Base-by-base conservation (phyloP, 2,888 invertebrate genomes). In the Drosophila incognita region DNA sequence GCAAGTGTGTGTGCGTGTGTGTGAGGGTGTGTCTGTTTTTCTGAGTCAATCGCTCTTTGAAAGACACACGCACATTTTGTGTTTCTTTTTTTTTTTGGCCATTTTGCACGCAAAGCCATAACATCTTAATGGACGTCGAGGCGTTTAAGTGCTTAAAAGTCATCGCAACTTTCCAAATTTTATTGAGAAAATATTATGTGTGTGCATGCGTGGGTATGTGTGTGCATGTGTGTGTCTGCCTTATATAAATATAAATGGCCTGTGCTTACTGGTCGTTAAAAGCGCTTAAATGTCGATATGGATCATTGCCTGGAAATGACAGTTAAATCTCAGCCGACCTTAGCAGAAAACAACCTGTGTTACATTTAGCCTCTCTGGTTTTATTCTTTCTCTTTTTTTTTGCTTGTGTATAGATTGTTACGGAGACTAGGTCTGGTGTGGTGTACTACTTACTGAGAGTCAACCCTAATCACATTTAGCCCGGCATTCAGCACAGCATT, bases 281-380 rank as follows among this genome's bases (percentile, higher is more conserved):
- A 75, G 75, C 61, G 81, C 89, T 83, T 85, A 86, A 86, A 90
- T 81, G 77, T 78, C 60, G 85, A 64, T 78, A 81, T 65, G 87
- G 84, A 89, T 89, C 85, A 90, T 86, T 89, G 83, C 31, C 62
- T 70, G 69, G 53, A 70, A 72, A 58, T 73, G 79, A 78, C 82
- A 81, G 79, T 79, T 69, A 72, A 81, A 81, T 75, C 73, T 60
- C 54, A 72, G 60, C 57, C 61, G 48, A 65, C 65, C 53, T 63
- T 63, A 71, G 62, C 38, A 56, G 13, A 36, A 5, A 29, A n/a
- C 27, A 56, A 53, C 53, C 46, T 48, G 46, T 58, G 52, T 48
- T 51, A 11, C 21, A 42, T 27, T 46, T 46, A 24, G 7, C 40
- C 49, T 52, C n/a, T 40, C n/a, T 7, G 13, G n/a, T 42, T 36